Evolutionary conservation across 2,888 invertebrate species (phyloP).

Genomic region (Parascotia fuliginaria): DNA sequence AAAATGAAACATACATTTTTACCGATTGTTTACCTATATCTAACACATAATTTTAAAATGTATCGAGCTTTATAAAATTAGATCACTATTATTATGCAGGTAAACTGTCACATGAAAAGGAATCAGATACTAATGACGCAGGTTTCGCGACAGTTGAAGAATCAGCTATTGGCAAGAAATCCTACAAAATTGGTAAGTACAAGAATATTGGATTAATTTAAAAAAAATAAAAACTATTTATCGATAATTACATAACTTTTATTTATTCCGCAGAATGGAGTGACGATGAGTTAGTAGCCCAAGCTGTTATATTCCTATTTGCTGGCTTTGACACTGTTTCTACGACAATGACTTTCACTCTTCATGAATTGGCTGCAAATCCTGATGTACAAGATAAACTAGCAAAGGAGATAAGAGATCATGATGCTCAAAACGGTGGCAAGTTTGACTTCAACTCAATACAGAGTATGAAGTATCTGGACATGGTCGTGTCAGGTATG

Average conservation of each 20-base stretch:
- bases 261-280: slow-evolving; percentile 53
- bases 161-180: slow-evolving; percentile 2
- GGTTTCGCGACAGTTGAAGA: slow-evolving; percentile 10
- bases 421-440: slow-evolving; percentile 61
- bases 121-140: slow-evolving; percentile 1
- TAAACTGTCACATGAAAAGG: slow-evolving; percentile 5
- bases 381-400: slow-evolving; percentile 83
- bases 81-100: slow-evolving; percentile 2
- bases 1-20: too few species aligned
- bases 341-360: slow-evolving; percentile 70
- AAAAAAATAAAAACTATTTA: too few species aligned
- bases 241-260: too few species aligned
- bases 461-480: slow-evolving; percentile 83
- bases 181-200: slow-evolving; percentile 1
- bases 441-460: slow-evolving; percentile 76
- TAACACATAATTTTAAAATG: too few species aligned
- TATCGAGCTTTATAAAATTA: too few species aligned
- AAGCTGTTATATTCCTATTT: slow-evolving; percentile 79
- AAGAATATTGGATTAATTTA: background rate
- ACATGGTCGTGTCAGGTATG: slow-evolving; percentile 84
- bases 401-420: slow-evolving; percentile 79
- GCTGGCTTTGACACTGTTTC: slow-evolving; percentile 83
- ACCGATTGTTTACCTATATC: too few species aligned
- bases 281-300: slow-evolving; percentile 68
- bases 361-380: slow-evolving; percentile 84